These are phyloP conservation scores for Zootermopsis nevadensis DNA, from an alignment of 2,888 invertebrate genomes.

Conservation along the genomic window DNA sequence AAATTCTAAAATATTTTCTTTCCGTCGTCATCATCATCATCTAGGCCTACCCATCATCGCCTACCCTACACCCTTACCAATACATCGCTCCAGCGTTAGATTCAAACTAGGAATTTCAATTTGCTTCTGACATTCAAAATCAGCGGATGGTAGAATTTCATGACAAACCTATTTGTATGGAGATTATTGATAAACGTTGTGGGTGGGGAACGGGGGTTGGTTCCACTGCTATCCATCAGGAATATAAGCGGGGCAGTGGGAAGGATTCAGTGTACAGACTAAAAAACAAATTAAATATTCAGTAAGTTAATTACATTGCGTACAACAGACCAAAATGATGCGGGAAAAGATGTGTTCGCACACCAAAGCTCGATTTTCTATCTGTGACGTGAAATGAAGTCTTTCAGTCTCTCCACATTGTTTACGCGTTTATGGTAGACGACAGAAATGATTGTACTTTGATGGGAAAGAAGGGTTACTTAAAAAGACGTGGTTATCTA, in stretches of 20 bases:
- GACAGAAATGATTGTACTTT: not conserved
- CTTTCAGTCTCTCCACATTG: not conserved
- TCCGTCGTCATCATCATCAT: not conserved
- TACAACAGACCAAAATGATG: not conserved
- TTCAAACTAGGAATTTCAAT: not conserved
- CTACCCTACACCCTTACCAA: not conserved
- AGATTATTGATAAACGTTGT: slow-evolving; percentile 41
- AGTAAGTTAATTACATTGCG: slow-evolving; percentile 31
- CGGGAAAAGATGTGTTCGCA: slow-evolving; percentile 12
- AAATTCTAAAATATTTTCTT: not conserved
- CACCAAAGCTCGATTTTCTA: not conserved
- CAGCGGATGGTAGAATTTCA: slow-evolving; percentile 11
- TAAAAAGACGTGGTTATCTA: not conserved
- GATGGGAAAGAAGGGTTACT: not conserved
- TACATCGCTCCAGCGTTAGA: not conserved
- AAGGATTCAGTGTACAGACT: not conserved
- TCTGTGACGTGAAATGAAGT: slow-evolving; percentile 16
- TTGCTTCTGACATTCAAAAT: not conserved
- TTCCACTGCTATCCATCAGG: slow-evolving; percentile 19
- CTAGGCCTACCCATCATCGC: not conserved
- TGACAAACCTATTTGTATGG: slow-evolving; percentile 42
- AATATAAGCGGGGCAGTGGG: not conserved
- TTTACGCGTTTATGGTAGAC: not conserved
- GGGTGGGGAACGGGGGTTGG: not conserved
- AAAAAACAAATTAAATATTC: slow-evolving; percentile 26